Evolutionary conservation across 2,113 vertebrate species (phyloP).

Genomic region (Ranitomeya imitator): DNA sequence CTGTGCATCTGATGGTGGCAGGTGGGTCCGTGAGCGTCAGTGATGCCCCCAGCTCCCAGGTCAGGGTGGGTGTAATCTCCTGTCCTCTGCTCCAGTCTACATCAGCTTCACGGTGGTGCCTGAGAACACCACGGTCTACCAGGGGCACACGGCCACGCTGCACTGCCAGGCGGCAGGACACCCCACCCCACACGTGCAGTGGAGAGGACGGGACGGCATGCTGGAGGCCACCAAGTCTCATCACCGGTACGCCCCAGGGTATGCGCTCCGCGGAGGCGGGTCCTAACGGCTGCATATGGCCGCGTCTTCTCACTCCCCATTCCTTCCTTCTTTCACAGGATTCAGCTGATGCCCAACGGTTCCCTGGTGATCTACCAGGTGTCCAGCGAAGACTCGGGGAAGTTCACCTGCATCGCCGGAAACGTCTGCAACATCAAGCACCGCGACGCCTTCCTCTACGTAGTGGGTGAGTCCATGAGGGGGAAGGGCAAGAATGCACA

Average conservation of each 20-base stretch:
- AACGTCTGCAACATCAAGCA: conserved; percentile 96
- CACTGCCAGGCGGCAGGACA: conserved; percentile 93
- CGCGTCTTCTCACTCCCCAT: neutral
- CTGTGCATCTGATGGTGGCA: conserved; percentile 87
- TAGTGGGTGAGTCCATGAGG: conserved; percentile 82
- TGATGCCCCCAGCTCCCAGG: neutral
- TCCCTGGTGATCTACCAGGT: conserved; percentile 89
- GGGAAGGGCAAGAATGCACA: too few relatives aligned
- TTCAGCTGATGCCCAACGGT: conserved; percentile 92
- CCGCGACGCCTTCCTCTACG: conserved; percentile 83
- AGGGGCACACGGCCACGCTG: conserved; percentile 91
- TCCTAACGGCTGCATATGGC: neutral
- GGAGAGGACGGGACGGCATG: conserved; percentile 90
- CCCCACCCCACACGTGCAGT: conserved; percentile 88
- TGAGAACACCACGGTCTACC: conserved; percentile 91
- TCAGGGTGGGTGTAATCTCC: neutral
- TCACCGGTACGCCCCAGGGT: conserved; percentile 73
- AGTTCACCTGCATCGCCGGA: conserved; percentile 92
- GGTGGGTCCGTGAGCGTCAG: conserved; percentile 69
- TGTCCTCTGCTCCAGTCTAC: conserved; percentile 75
- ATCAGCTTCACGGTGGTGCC: conserved; percentile 90
- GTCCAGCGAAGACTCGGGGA: conserved; percentile 86
- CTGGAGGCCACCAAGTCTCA: conserved; percentile 76
- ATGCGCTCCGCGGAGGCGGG: neutral
- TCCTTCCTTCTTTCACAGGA: conserved; percentile 69